Evolutionary conservation across 2,113 vertebrate genomes (phyloP), one percentile per base, ranked within the genome.

Genomic region (Spheniscus mendiculus): DNA sequence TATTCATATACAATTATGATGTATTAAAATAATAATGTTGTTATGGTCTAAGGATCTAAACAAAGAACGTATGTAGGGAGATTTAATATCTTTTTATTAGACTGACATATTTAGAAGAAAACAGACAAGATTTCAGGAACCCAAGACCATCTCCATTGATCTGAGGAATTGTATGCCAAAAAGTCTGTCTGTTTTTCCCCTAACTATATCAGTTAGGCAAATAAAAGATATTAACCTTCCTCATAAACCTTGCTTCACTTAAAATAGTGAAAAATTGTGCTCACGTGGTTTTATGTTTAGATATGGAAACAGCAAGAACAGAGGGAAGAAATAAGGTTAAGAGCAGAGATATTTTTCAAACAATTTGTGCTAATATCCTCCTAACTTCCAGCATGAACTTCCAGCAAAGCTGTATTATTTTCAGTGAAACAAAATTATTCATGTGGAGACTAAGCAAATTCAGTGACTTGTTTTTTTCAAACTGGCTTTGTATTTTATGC

Each of bases 281-380:
- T 84, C 38, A 50, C 42, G 20, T 53, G 27, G 50, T n/a, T 82
- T 95, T 93, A 78, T 82, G 50, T 72, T 89, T 71, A 59, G 67
- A 74, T 71, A 84, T 52, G 44, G 73, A 94, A 93, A 80, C 83
- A 16, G 45, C 4, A 2, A 83, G 50, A 89, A 92, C 30, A 61
- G n/a, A 87, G 59, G 77, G 38, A 87, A 92, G 88, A 95, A 97
- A 96, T 86, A 83, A 80, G 47, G 67, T 94, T 96, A 95, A 93
- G 61, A 89, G 47, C 65, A 84, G 59, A 44, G 61, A 84, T 61
- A 74, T 87, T 93, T 96, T 96, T 84, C 73, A 94, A 36, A 79
- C 56, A 76, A 67, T 78, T 94, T 91, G 93, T 87, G 87, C 44
- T 91, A 94, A 96, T 89, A 71, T 44, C 80, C 87, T 83, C 58